Conservation (phyloP, 2,888 invertebrate genomes). For the Heteromyza rotundicornis region DNA sequence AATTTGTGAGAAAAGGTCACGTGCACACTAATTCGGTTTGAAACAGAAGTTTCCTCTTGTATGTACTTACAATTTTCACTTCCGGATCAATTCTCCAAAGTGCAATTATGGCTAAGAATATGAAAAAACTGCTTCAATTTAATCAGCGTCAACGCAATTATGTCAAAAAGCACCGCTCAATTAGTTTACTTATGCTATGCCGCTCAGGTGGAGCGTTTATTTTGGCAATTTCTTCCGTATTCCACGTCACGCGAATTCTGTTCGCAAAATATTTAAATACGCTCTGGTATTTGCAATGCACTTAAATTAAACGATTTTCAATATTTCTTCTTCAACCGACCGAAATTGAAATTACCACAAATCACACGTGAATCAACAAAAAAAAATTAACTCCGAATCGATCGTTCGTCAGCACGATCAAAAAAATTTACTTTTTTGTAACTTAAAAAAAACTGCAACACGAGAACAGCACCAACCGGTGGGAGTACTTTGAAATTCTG, state of each 20-base stretch:
- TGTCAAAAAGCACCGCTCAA: too few relatives aligned
- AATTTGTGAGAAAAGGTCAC: too few relatives aligned
- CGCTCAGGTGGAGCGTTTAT: too few relatives aligned
- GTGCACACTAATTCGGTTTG: too few relatives aligned
- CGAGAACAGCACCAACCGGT: constrained; percentile 9
- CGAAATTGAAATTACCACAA: neutral
- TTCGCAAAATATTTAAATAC: too few relatives aligned
- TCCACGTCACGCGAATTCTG: too few relatives aligned
- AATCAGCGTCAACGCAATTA: too few relatives aligned
- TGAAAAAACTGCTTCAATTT: too few relatives aligned
- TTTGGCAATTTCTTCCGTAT: too few relatives aligned
- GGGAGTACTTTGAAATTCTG: neutral
- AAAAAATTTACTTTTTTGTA: neutral
- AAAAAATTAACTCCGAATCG: neutral
- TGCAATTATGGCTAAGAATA: neutral
- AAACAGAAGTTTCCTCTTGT: too few relatives aligned
- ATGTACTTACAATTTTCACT: constrained; percentile 2
- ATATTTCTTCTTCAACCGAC: neutral
- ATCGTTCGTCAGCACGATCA: constrained; percentile 11
- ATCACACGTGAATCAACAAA: constrained; percentile 10
- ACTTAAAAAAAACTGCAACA: constrained; percentile 5
- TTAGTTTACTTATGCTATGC: too few relatives aligned
- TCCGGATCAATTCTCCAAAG: neutral
- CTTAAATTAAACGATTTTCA: constrained; percentile 15
- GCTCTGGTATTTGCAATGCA: constrained; percentile 3